Evolutionary conservation across 2,888 invertebrate species (phyloP).

Genomic region (Eustalomyia histrio): DNA sequence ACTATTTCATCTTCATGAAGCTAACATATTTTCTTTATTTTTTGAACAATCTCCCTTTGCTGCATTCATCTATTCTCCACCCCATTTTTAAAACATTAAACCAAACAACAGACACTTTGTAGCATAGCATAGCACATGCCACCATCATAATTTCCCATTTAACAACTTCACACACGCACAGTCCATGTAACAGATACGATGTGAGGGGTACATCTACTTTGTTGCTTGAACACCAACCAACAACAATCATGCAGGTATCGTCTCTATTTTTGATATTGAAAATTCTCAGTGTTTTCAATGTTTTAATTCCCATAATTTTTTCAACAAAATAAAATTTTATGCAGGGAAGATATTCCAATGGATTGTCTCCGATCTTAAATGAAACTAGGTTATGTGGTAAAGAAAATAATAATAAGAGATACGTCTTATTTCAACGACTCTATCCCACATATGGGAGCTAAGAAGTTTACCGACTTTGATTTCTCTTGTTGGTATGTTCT

Average conservation of each 20-base stretch:
- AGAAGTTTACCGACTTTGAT: no score
- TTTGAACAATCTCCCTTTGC: not conserved
- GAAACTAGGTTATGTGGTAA: no score
- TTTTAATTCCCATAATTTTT: slow-evolving; percentile 60
- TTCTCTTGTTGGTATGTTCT: no score
- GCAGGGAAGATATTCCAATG: no score
- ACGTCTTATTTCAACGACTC: no score
- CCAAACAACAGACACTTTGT: slow-evolving; percentile 52
- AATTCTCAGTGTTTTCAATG: slow-evolving; percentile 45
- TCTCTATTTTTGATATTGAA: slow-evolving; percentile 16
- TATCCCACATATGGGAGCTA: no score
- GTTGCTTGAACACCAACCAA: not conserved
- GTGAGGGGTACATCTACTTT: slow-evolving; percentile 9
- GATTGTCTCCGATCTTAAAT: no score
- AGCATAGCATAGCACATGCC: slow-evolving; percentile 64
- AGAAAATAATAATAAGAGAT: no score
- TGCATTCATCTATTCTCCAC: slow-evolving; percentile 6
- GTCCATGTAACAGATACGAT: not conserved
- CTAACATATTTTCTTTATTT: no score
- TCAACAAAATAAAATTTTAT: slow-evolving; percentile 17
- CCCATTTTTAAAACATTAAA: slow-evolving; percentile 34
- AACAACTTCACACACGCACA: slow-evolving; percentile 42
- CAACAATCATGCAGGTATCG: slow-evolving; percentile 53
- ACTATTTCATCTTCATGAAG: no score
- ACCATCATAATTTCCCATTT: slow-evolving; percentile 66